phyloP scores from a whole-genome alignment of 2,888 invertebrate genomes.

The Dioctria linearis region DNA sequence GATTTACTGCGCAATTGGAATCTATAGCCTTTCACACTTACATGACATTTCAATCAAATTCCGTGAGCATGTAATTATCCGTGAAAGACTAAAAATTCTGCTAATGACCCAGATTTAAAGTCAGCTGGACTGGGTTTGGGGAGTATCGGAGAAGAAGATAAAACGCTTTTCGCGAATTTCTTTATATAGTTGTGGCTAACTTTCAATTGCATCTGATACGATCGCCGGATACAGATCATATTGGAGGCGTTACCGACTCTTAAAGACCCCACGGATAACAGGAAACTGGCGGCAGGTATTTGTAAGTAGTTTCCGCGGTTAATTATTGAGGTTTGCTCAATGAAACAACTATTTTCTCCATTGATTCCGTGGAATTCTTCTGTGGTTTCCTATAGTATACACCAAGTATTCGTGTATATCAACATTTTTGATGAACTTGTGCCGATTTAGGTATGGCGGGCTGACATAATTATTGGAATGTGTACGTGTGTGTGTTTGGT shows the following conservation, averaged over 20 bases:
- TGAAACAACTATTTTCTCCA: constrained; percentile 29
- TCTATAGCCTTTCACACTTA: constrained; percentile 33
- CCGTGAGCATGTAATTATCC: constrained; percentile 20
- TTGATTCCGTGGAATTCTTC: constrained; percentile 6
- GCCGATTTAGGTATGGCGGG: background rate
- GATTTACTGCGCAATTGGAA: background rate
- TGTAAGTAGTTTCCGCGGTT: background rate
- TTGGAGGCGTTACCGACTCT: constrained; percentile 1
- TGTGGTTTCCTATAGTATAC: constrained; percentile 6
- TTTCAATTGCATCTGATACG: constrained; percentile 23
- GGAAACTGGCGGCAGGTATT: background rate
- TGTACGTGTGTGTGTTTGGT: background rate
- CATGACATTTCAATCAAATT: constrained; percentile 30
- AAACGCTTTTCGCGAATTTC: background rate
- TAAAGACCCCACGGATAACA: constrained; percentile 3
- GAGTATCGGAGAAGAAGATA: background rate
- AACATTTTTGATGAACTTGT: constrained; percentile 19
- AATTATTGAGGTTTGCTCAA: background rate
- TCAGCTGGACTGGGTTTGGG: background rate
- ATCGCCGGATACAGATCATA: background rate
- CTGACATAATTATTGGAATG: constrained; percentile 18
- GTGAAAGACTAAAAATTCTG: constrained; percentile 25
- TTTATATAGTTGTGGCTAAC: constrained; percentile 6
- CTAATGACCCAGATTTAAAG: constrained; percentile 31
- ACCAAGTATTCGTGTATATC: background rate